Percentiles rank a stretch among this genome's conserved stretches.
Conservation (phyloP, 2,113 vertebrate species). For the Edolisoma coerulescens region DNA sequence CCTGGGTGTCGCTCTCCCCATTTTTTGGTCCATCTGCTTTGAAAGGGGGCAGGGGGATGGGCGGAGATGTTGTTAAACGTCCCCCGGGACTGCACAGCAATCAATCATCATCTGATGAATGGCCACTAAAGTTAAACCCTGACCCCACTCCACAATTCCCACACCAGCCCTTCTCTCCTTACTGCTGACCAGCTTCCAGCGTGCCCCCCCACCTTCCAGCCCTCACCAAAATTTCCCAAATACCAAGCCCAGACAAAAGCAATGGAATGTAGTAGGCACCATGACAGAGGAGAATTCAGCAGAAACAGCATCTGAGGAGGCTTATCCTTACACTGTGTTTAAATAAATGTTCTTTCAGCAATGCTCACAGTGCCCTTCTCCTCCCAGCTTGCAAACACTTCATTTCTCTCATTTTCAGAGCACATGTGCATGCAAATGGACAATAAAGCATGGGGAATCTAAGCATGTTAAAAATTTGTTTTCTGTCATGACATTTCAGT, state of each 20-base stretch:
- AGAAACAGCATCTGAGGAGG: slow-evolving; percentile 41
- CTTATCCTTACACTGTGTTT: neutral
- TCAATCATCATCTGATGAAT: slow-evolving; percentile 85
- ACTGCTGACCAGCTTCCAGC: slow-evolving; percentile 55
- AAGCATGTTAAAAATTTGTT: neutral
- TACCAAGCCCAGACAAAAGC: slow-evolving; percentile 79
- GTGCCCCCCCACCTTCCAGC: slow-evolving; percentile 52
- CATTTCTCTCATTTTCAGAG: neutral
- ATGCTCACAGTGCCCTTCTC: neutral
- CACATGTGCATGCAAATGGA: neutral
- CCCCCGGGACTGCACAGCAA: slow-evolving; percentile 74
- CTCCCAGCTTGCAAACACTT: neutral
- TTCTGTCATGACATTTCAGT: neutral
- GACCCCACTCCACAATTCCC: slow-evolving; percentile 73
- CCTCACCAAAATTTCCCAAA: slow-evolving; percentile 78
- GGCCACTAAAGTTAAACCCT: slow-evolving; percentile 78
- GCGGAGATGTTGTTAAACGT: slow-evolving; percentile 67
- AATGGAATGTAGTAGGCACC: slow-evolving; percentile 69
- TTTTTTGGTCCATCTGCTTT: slow-evolving; percentile 69
- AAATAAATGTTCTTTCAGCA: neutral
- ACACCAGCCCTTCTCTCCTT: slow-evolving; percentile 49
- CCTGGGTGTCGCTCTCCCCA: slow-evolving; percentile 67
- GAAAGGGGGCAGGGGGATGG: slow-evolving; percentile 59
- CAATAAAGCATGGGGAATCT: neutral
- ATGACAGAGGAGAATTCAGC: slow-evolving; percentile 33